Percentiles rank a stretch among this genome's conserved stretches.
Conservation (phyloP, 1,140 invertebrate species). For the Drosophila sp. region DNA sequence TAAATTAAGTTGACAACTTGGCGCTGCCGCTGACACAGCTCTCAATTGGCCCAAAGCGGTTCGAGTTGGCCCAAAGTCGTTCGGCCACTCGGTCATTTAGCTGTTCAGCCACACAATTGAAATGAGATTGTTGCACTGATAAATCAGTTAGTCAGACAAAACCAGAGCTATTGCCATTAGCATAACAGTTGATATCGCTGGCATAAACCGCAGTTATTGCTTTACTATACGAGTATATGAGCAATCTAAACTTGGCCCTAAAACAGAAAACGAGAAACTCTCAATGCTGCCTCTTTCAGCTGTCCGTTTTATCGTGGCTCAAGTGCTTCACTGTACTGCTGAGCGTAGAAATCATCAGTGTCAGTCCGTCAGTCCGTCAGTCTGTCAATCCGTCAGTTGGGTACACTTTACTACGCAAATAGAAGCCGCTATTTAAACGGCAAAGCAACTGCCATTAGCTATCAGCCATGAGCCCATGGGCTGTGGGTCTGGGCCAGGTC, state of each 20-base stretch:
- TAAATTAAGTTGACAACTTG: constrained; percentile 83
- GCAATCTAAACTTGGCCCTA: constrained; percentile 5
- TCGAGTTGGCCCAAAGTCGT: constrained; percentile 30
- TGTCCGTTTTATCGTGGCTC: neutral
- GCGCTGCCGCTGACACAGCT: constrained; percentile 65
- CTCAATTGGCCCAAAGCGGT: constrained; percentile 6
- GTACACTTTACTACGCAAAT: constrained; percentile 81
- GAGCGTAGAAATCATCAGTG: neutral
- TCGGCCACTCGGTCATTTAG: constrained; percentile 18
- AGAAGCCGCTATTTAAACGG: constrained; percentile 66
- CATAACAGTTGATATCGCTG: constrained; percentile 7
- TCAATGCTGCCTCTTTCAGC: constrained; percentile 16
- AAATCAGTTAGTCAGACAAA: constrained; percentile 56
- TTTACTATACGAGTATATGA: too few relatives aligned
- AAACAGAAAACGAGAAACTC: constrained; percentile 18
- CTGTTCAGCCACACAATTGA: constrained; percentile 54
- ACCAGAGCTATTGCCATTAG: constrained; percentile 20
- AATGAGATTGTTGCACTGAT: constrained; percentile 61
- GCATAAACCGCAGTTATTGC: constrained; percentile 7
- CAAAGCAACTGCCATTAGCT: constrained; percentile 74
- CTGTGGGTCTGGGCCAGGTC: constrained; percentile 35
- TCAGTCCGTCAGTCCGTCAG: constrained; percentile 37
- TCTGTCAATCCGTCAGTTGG: constrained; percentile 43
- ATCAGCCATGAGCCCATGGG: constrained; percentile 20
- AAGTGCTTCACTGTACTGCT: constrained; percentile 30